These are phyloP conservation scores for Seriola dumerili DNA, from an alignment of 2,113 vertebrate species.

Conservation along the genomic window DNA sequence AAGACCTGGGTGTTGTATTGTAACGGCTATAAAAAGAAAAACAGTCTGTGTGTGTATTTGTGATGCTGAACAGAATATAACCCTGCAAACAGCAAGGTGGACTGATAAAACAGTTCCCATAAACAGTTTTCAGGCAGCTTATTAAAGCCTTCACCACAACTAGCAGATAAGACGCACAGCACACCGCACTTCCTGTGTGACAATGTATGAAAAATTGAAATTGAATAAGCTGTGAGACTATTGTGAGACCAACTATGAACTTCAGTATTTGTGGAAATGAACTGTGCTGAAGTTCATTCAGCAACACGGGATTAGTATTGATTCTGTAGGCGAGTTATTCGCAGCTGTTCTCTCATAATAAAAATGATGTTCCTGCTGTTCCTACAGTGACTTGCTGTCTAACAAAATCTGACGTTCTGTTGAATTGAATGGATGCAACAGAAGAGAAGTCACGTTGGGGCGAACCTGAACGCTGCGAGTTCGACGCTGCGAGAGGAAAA, in stretches of 20 bases:
- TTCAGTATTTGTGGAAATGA: neutral
- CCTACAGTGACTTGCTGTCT: neutral
- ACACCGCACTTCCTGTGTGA: slow-evolving; percentile 30
- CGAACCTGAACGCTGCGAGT: neutral
- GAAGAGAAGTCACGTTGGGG: too few species aligned
- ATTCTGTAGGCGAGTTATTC: neutral
- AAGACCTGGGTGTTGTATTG: slow-evolving; percentile 22
- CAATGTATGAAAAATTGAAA: neutral
- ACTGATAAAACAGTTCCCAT: neutral
- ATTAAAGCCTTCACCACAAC: neutral
- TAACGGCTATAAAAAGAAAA: neutral
- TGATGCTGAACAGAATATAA: neutral
- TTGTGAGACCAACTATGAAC: neutral
- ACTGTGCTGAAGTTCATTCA: neutral
- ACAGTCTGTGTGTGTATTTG: neutral
- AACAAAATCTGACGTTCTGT: neutral
- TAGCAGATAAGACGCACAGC: neutral
- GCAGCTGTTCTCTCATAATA: neutral
- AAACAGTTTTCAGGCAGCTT: slow-evolving; percentile 9
- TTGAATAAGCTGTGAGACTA: neutral
- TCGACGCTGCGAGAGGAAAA: neutral
- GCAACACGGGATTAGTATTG: neutral
- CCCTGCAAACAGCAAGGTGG: neutral
- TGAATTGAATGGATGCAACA: too few species aligned
- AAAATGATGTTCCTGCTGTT: neutral